Conservation (phyloP, 1,140 invertebrate genomes). For the Leptestheria dahalacensis region DNA sequence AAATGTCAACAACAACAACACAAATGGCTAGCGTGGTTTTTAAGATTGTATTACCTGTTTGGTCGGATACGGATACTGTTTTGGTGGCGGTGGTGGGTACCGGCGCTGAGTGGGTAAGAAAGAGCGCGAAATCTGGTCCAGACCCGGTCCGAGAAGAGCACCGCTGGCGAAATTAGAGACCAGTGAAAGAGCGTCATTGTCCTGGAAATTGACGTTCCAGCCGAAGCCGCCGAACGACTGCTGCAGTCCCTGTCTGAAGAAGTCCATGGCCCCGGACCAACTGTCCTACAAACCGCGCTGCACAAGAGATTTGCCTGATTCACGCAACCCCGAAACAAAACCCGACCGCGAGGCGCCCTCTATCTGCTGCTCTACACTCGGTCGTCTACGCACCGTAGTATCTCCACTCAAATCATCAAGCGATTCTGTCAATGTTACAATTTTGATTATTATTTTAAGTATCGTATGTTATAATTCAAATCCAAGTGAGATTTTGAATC, state of each 20-base stretch:
- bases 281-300: background rate
- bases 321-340: too few species aligned
- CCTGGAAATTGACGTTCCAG: background rate
- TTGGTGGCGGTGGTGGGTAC: conserved; percentile 1
- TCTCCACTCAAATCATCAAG: background rate
- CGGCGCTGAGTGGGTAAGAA: background rate
- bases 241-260: background rate
- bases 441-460: background rate
- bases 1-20: too few species aligned
- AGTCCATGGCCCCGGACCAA: background rate
- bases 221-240: background rate
- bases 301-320: background rate
- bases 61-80: conserved; percentile 1
- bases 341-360: too few species aligned
- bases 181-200: background rate
- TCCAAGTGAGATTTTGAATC: too few species aligned
- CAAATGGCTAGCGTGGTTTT: too few species aligned
- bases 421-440: background rate
- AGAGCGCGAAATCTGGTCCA: conserved; percentile 6
- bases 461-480: background rate
- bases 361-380: too few species aligned
- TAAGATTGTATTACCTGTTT: conserved; percentile 6
- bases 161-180: conserved; percentile 8
- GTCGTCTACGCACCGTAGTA: too few species aligned
- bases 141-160: background rate